Conservation (phyloP, 1,140 invertebrate species). For the Drosophila pseudoobscura region DNA sequence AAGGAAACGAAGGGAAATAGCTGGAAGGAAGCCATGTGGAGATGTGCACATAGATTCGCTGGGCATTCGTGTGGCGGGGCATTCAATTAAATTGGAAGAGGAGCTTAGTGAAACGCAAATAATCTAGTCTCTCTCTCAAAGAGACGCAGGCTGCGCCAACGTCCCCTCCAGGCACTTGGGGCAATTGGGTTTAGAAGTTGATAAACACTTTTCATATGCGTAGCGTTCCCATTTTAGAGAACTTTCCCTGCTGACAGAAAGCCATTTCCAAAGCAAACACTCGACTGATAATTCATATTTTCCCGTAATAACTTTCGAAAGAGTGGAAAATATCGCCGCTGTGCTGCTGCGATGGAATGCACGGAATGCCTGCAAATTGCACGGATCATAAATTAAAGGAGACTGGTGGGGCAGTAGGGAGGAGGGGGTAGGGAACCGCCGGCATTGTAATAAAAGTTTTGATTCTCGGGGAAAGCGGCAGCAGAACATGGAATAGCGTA, state of each 20-base stretch:
- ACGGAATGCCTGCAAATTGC: slow-evolving; percentile 30
- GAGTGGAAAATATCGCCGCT: slow-evolving; percentile 31
- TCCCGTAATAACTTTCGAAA: slow-evolving; percentile 38
- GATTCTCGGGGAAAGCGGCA: not conserved
- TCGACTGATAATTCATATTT: slow-evolving; percentile 13
- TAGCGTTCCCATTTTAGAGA: too few species aligned
- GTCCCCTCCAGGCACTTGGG: not conserved
- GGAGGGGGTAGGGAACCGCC: too few species aligned
- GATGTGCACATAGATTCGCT: too few species aligned
- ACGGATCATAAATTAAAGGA: slow-evolving; percentile 68
- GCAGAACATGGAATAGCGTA: not conserved
- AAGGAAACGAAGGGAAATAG: slow-evolving; percentile 2
- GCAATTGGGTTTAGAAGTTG: slow-evolving; percentile 1
- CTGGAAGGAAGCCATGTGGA: slow-evolving; percentile 5
- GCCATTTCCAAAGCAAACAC: not conserved
- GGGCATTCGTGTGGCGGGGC: too few species aligned
- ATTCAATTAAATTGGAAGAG: slow-evolving; percentile 21
- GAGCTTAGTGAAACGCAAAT: slow-evolving; percentile 36
- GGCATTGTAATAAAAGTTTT: slow-evolving; percentile 34
- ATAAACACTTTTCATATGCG: slow-evolving; percentile 17
- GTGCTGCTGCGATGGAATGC: slow-evolving; percentile 35
- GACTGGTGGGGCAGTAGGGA: slow-evolving; percentile 7
- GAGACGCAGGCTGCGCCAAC: not conserved
- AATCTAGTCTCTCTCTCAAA: slow-evolving; percentile 14
- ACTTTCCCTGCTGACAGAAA: too few species aligned